Evolutionary conservation across 1,140 invertebrate genomes (phyloP).

Genomic region (Calliopsis andreniformis): DNA sequence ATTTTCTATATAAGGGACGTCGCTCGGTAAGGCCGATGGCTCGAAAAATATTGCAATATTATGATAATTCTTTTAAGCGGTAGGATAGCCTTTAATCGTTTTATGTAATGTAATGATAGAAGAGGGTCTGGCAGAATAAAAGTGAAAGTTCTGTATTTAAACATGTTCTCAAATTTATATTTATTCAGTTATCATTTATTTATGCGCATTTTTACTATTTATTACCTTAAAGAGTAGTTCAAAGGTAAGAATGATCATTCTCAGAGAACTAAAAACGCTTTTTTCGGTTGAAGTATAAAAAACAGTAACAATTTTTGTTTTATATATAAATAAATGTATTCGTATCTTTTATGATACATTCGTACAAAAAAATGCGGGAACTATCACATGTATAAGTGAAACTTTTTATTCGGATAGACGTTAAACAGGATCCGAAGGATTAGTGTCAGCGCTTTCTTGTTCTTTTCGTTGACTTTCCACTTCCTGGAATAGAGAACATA

Average conservation of each 20-base stretch:
- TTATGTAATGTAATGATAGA: slow-evolving; percentile 82
- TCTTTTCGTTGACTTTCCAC: slow-evolving; percentile 71
- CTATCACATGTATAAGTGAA: background rate
- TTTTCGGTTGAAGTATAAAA: background rate
- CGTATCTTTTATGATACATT: slow-evolving; percentile 17
- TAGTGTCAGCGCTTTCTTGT: slow-evolving; percentile 6
- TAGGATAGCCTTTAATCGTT: slow-evolving; percentile 82
- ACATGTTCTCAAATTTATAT: slow-evolving; percentile 44
- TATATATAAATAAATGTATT: background rate
- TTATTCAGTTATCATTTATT: slow-evolving; percentile 37
- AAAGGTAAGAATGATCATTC: background rate
- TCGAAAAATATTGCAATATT: slow-evolving; percentile 82
- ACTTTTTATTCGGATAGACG: slow-evolving; percentile 10
- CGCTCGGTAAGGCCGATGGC: slow-evolving; percentile 77
- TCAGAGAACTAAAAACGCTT: background rate
- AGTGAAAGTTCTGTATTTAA: slow-evolving; percentile 82
- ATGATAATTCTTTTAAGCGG: slow-evolving; percentile 82
- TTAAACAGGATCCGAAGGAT: slow-evolving; percentile 33
- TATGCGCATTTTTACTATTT: background rate
- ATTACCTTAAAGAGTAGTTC: background rate
- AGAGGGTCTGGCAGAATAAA: slow-evolving; percentile 81
- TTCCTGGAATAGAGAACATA: slow-evolving; percentile 69
- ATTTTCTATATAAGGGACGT: slow-evolving; percentile 82
- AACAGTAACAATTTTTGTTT: background rate
- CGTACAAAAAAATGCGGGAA: background rate